Conservation (phyloP, 1,140 invertebrate genomes). For the Metopolophium dirhodum region DNA sequence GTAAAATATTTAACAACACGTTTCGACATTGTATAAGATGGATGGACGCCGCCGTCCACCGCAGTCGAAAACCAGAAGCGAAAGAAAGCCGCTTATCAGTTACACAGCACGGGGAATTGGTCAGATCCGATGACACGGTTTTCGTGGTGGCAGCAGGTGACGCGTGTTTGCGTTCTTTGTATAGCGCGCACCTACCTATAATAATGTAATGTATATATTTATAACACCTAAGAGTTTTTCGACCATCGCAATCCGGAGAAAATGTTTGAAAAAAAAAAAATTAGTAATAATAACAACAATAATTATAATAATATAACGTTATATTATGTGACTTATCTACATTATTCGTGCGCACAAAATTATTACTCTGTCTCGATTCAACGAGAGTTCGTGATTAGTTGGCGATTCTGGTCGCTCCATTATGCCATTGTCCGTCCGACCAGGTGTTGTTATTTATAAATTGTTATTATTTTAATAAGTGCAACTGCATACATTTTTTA, state of each 20-base stretch:
- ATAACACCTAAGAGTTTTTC: not conserved
- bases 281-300: not conserved
- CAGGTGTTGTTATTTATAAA: constrained; percentile 43
- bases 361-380: constrained; percentile 26
- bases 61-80: not conserved
- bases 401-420: not conserved
- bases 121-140: not conserved
- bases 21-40: constrained; percentile 51
- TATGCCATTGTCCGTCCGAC: constrained; percentile 16
- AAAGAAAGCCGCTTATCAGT: not conserved
- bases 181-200: not conserved
- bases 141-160: not conserved
- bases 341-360: constrained; percentile 20
- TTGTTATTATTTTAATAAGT: constrained; percentile 7
- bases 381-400: constrained; percentile 32
- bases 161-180: not conserved
- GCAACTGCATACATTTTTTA: not conserved
- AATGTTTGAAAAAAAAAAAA: not conserved
- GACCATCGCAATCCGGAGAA: not conserved
- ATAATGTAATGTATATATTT: not conserved
- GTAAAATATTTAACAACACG: constrained; percentile 54
- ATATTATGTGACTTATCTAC: constrained; percentile 45
- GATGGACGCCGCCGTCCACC: not conserved
- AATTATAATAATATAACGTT: not conserved
- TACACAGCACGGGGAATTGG: constrained; percentile 8